phyloP scores from a whole-genome alignment of 2,888 invertebrate genomes.

The Synergus itoensis region DNA sequence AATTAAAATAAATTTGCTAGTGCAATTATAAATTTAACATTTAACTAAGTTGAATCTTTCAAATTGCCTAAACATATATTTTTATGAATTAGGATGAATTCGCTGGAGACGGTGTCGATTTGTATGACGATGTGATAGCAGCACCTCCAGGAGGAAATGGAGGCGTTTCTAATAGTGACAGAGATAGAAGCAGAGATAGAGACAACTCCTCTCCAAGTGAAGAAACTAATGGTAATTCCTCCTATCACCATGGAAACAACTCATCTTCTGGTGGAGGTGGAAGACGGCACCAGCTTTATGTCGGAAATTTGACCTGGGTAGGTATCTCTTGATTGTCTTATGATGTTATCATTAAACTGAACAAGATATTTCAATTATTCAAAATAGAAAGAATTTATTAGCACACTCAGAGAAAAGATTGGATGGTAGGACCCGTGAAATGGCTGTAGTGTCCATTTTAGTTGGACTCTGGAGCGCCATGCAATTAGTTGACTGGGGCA shows the following conservation, averaged over 20 bases:
- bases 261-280: slow-evolving; percentile 85
- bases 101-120: slow-evolving; percentile 92
- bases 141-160: slow-evolving; percentile 81
- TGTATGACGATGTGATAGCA: slow-evolving; percentile 97
- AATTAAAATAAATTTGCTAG: no score
- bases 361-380: background rate
- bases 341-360: background rate
- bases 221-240: slow-evolving; percentile 86
- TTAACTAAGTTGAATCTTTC: no score
- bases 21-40: no score
- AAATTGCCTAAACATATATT: no score
- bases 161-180: slow-evolving; percentile 69
- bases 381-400: no score
- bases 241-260: slow-evolving; percentile 85
- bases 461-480: no score
- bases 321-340: background rate
- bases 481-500: no score
- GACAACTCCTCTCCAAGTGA: slow-evolving; percentile 83
- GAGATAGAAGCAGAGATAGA: slow-evolving; percentile 81
- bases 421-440: no score
- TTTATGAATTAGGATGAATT: slow-evolving; percentile 84
- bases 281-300: slow-evolving; percentile 94
- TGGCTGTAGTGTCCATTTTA: no score
- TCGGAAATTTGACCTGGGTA: slow-evolving; percentile 99
- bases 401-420: no score